These are phyloP conservation scores for Acanthoscelides obtectus DNA, from an alignment of 2,888 invertebrate genomes.

Conservation along the genomic window DNA sequence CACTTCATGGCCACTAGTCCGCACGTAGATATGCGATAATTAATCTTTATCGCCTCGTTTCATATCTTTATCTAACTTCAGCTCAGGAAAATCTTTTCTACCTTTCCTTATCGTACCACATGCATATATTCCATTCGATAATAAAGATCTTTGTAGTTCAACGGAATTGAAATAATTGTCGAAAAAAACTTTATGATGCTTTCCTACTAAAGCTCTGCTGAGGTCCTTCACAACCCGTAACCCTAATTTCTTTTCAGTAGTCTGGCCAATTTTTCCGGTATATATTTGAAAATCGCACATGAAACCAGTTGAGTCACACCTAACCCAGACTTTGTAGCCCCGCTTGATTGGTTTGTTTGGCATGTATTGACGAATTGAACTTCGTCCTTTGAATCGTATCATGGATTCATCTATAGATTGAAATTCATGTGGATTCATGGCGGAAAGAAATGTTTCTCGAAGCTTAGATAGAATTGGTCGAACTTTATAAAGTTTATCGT, in stretches of 20 bases:
- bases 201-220: slow-evolving; percentile 13
- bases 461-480: slow-evolving; percentile 9
- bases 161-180: slow-evolving; percentile 24
- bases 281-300: slow-evolving; percentile 26
- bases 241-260: slow-evolving; percentile 17
- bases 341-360: slow-evolving; percentile 34
- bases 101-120: slow-evolving; percentile 18
- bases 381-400: slow-evolving; percentile 23
- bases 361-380: slow-evolving; percentile 30
- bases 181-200: slow-evolving; percentile 13
- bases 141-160: slow-evolving; percentile 8
- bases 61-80: slow-evolving; percentile 16
- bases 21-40: slow-evolving; percentile 6
- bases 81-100: slow-evolving; percentile 17
- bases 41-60: slow-evolving; percentile 16
- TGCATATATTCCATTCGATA: slow-evolving; percentile 12
- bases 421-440: neutral
- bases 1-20: slow-evolving; percentile 11
- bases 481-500: slow-evolving; percentile 20
- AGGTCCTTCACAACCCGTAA: slow-evolving; percentile 17
- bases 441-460: slow-evolving; percentile 1
- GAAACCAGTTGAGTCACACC: slow-evolving; percentile 20
- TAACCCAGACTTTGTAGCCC: slow-evolving; percentile 31
- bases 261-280: slow-evolving; percentile 21
- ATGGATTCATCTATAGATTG: slow-evolving; percentile 24